Evolutionary conservation across 1,140 invertebrate species (phyloP).

Genomic region (Drosophila takahashii): DNA sequence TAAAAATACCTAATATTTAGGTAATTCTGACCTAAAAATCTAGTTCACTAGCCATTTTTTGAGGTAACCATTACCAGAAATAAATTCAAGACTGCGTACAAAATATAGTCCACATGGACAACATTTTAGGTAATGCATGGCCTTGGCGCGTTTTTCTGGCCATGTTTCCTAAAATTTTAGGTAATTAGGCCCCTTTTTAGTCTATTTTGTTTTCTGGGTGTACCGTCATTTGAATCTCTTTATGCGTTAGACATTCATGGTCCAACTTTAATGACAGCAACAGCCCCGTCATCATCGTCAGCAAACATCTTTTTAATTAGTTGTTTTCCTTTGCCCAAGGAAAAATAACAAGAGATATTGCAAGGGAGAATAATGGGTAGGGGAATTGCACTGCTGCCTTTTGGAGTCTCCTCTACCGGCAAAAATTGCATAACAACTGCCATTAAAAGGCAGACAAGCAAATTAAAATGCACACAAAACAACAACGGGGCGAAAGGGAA

Average conservation of each 20-base stretch:
- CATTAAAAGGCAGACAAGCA: slow-evolving; percentile 80
- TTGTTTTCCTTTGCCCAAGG: slow-evolving; percentile 44
- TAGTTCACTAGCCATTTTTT: no score
- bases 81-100: no score
- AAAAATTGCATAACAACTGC: slow-evolving; percentile 72
- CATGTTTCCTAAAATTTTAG: no score
- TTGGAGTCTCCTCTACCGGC: slow-evolving; percentile 48
- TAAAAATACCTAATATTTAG: no score
- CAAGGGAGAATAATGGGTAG: slow-evolving; percentile 2
- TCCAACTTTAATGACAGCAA: slow-evolving; percentile 40
- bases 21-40: no score
- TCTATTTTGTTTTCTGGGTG: no score
- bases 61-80: no score
- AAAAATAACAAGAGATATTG: slow-evolving; percentile 26
- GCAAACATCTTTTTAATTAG: slow-evolving; percentile 75
- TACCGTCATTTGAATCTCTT: neutral
- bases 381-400: slow-evolving; percentile 60
- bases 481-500: neutral
- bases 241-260: slow-evolving; percentile 18
- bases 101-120: no score
- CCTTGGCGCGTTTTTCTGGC: no score
- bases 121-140: no score
- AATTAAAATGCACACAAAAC: slow-evolving; percentile 67
- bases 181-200: no score
- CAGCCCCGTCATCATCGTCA: slow-evolving; percentile 21